Percentiles rank a stretch among this genome's conserved stretches.
phyloP scores from a whole-genome alignment of 2,113 vertebrate genomes.

The Dromas ardeola region DNA sequence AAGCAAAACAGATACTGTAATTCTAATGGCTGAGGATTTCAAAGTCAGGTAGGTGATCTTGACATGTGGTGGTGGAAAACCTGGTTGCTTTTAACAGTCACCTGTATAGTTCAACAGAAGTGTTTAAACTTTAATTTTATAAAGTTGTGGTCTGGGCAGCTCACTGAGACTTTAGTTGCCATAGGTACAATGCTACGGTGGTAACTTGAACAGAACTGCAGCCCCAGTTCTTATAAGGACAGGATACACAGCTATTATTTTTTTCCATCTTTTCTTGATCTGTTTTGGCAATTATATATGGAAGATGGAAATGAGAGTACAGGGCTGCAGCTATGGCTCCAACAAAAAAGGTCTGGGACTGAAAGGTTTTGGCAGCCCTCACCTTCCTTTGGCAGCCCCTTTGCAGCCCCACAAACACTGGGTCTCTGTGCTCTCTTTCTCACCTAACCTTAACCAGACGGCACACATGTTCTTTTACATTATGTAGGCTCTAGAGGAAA shows the following conservation, averaged over 20 bases:
- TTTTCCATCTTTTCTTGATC: not conserved
- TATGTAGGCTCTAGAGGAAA: not conserved
- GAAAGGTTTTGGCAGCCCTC: not conserved
- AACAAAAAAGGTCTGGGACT: not conserved
- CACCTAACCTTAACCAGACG: not conserved
- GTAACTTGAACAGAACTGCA: not conserved
- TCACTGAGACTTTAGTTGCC: not conserved
- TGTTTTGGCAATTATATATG: not conserved
- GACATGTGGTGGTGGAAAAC: not conserved
- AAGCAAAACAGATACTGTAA: not conserved
- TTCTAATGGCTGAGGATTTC: not conserved
- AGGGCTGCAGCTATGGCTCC: not conserved
- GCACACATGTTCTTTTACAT: accelerated
- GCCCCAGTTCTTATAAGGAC: not conserved
- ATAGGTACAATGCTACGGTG: not conserved
- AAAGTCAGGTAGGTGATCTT: not conserved
- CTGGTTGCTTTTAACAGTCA: not conserved
- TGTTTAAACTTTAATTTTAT: not conserved
- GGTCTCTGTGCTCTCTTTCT: not conserved
- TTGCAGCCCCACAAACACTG: not conserved
- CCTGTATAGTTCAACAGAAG: not conserved
- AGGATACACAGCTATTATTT: not conserved
- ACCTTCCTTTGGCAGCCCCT: not conserved
- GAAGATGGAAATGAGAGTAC: not conserved
- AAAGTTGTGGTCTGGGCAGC: not conserved